Conservation (phyloP, 2,797 vertebrate genomes). For the Pristis pectinata region DNA sequence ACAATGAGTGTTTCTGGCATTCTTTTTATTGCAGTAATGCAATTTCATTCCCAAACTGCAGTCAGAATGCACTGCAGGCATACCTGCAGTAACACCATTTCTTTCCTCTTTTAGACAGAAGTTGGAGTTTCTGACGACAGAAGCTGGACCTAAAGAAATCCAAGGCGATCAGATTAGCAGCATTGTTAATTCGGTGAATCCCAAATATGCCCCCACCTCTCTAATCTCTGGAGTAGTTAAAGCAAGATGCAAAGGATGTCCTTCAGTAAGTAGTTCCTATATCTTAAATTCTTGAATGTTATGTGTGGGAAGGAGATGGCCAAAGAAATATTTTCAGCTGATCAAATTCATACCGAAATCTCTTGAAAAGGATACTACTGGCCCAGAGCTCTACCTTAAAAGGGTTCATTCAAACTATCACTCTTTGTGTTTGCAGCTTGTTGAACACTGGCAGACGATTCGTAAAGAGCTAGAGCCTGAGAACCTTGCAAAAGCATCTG, state of each 20-base stretch:
- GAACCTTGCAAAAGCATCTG: slow-evolving; percentile 70
- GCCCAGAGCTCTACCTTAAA: neutral
- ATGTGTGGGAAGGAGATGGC: neutral
- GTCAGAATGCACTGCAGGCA: neutral
- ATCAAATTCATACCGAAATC: neutral
- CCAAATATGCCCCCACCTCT: slow-evolving; percentile 66
- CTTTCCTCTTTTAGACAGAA: slow-evolving; percentile 64
- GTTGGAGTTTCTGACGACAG: slow-evolving; percentile 64
- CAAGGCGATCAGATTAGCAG: slow-evolving; percentile 67
- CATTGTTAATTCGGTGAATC: slow-evolving; percentile 71
- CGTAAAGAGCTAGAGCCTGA: slow-evolving; percentile 72
- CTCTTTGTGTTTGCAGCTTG: slow-evolving; percentile 63
- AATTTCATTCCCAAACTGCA: neutral
- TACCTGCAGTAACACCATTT: neutral
- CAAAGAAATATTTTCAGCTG: neutral
- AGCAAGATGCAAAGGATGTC: slow-evolving; percentile 69
- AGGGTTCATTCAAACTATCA: slow-evolving; percentile 22
- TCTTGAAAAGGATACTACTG: neutral
- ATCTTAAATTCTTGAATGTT: neutral
- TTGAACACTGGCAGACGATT: slow-evolving; percentile 72
- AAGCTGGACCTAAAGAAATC: slow-evolving; percentile 64
- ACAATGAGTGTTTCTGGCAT: no score
- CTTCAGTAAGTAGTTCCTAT: slow-evolving; percentile 65
- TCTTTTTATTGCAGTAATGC: neutral
- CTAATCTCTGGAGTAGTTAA: slow-evolving; percentile 68